These are phyloP conservation scores for Ips nitidus DNA, from an alignment of 1,140 invertebrate species.

Conservation along the genomic window DNA sequence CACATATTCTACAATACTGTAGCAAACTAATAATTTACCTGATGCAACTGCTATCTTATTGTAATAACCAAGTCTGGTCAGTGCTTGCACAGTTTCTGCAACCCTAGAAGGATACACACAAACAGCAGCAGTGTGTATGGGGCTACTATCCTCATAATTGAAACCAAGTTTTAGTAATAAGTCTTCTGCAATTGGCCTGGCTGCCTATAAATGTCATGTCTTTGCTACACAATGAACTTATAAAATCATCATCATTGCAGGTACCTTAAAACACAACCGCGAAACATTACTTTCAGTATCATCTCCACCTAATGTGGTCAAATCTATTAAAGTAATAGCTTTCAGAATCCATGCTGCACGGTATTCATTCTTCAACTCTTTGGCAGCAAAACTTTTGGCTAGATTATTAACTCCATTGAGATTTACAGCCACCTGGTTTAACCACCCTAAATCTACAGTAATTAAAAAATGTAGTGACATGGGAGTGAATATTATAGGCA, in stretches of 20 bases:
- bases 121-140: conserved; percentile 75
- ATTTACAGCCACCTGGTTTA: conserved; percentile 63
- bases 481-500: background rate
- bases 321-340: conserved; percentile 84
- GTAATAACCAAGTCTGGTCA: conserved; percentile 61
- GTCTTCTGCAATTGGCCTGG: conserved; percentile 55
- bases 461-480: background rate
- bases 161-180: conserved; percentile 46
- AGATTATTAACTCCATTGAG: conserved; percentile 60
- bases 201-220: conserved; percentile 53
- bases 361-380: conserved; percentile 52
- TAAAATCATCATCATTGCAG: background rate
- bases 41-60: conserved; percentile 74
- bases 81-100: conserved; percentile 63
- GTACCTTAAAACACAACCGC: conserved; percentile 79
- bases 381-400: conserved; percentile 52
- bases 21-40: conserved; percentile 56
- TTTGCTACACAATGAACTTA: conserved; percentile 11
- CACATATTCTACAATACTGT: no score
- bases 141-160: conserved; percentile 43
- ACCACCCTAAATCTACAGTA: conserved; percentile 57
- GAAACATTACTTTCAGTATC: conserved; percentile 82
- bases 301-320: conserved; percentile 89
- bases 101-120: conserved; percentile 93
- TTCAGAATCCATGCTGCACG: conserved; percentile 76